A percentile compares a stretch with the other conserved stretches of the same genome.
These are phyloP conservation scores for Macrosoma leucophasiata DNA, from an alignment of 2,888 invertebrate species.

Conservation along the genomic window DNA sequence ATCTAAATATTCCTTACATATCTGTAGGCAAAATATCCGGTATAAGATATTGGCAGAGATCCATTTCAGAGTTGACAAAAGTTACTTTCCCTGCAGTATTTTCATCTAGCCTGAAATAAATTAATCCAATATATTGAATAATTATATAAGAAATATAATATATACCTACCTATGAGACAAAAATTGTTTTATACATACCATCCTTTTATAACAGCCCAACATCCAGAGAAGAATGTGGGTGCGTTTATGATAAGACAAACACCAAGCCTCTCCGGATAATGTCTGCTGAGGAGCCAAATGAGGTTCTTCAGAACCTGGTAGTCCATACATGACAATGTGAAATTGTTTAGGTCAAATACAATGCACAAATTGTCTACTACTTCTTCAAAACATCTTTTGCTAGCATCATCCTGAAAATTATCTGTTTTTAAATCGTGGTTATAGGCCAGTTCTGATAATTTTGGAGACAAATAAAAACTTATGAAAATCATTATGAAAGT, in stretches of 20 bases:
- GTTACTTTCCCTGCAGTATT: slow-evolving; percentile 85
- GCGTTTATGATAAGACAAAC: slow-evolving; percentile 85
- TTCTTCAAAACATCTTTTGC: slow-evolving; percentile 86
- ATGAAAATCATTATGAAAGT: background rate
- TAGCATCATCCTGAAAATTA: slow-evolving; percentile 81
- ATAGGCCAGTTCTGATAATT: too few species aligned
- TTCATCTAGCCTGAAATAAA: slow-evolving; percentile 80
- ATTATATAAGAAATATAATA: slow-evolving; percentile 4
- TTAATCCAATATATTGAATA: slow-evolving; percentile 5
- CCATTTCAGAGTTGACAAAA: slow-evolving; percentile 81
- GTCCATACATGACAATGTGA: slow-evolving; percentile 86
- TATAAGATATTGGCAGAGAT: slow-evolving; percentile 83
- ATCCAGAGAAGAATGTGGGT: slow-evolving; percentile 83
- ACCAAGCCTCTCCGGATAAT: slow-evolving; percentile 87
- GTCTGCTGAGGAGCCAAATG: slow-evolving; percentile 84
- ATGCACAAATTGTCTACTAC: slow-evolving; percentile 87
- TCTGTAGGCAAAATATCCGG: slow-evolving; percentile 85
- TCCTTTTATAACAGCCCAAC: slow-evolving; percentile 85
- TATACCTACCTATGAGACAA: background rate
- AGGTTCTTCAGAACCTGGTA: slow-evolving; percentile 87
- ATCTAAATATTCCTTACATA: too few species aligned
- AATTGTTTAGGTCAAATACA: slow-evolving; percentile 84
- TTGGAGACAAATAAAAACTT: slow-evolving; percentile 3
- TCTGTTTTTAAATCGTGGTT: too few species aligned
- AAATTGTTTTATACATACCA: slow-evolving; percentile 60